A percentile compares a stretch with the other conserved stretches of the same genome.
Conservation (phyloP, 2,113 vertebrate genomes). For the Saguinus midas region DNA sequence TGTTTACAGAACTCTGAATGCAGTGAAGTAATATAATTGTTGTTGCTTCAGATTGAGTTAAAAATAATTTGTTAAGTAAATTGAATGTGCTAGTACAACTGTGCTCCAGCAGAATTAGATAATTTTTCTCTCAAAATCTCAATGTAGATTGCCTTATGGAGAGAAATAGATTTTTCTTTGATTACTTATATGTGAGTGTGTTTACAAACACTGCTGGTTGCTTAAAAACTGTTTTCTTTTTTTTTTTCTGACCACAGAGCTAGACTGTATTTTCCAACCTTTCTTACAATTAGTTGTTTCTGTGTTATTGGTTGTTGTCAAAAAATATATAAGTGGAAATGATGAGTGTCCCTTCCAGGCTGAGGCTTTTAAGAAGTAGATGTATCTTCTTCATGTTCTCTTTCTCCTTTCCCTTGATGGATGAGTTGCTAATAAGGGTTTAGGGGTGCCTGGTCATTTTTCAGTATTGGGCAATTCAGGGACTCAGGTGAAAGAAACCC, state of each 20-base stretch:
- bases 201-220: neutral
- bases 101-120: neutral
- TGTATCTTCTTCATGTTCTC: neutral
- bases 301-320: neutral
- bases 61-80: conserved; percentile 31
- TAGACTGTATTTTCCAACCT: neutral
- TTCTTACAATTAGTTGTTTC: neutral
- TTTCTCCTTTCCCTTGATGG: neutral
- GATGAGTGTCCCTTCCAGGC: neutral
- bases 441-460: neutral
- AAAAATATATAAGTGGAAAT: neutral
- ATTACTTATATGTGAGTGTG: neutral
- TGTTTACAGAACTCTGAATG: neutral
- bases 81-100: neutral
- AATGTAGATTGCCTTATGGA: neutral
- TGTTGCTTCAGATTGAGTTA: neutral
- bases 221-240: neutral
- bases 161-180: neutral
- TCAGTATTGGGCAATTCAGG: too few relatives aligned
- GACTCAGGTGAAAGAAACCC: neutral
- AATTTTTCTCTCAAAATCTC: neutral
- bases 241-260: neutral
- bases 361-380: neutral
- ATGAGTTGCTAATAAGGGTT: neutral
- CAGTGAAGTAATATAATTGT: neutral